These are phyloP conservation scores for Trogon surrucura DNA, from an alignment of 2,113 vertebrate genomes.

Conservation along the genomic window DNA sequence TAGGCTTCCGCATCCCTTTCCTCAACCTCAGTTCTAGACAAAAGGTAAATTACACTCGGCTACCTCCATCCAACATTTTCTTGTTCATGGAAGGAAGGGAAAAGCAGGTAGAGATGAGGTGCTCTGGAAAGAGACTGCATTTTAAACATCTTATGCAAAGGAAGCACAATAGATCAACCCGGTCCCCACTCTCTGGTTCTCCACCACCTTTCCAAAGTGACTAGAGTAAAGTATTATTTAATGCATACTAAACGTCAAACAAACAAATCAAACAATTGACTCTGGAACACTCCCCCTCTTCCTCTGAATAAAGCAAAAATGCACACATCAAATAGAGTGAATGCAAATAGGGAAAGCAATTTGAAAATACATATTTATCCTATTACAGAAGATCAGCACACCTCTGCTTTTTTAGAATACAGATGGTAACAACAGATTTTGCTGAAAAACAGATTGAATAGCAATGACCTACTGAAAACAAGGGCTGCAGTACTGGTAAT, in stretches of 20 bases:
- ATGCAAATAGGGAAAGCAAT: neutral
- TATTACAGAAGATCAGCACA: neutral
- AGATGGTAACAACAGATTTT: neutral
- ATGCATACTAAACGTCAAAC: rapidly evolving
- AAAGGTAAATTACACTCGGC: neutral
- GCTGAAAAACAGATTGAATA: neutral
- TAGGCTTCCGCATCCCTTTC: neutral
- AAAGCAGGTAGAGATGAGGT: neutral
- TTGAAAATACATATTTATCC: neutral
- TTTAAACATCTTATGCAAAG: neutral
- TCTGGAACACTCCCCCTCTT: neutral
- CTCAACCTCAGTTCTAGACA: neutral
- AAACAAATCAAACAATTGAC: neutral
- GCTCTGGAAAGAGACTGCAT: neutral
- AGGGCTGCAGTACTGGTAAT: neutral
- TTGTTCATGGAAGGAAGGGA: neutral
- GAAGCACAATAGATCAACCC: neutral
- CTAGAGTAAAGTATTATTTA: neutral
- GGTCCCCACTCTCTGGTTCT: neutral
- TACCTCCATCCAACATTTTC: neutral
- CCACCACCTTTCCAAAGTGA: neutral
- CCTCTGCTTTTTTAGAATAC: neutral
- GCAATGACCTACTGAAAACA: neutral
- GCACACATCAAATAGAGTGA: rapidly evolving
- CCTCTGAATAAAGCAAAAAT: neutral